Evolutionary conservation across 2,888 invertebrate genomes (phyloP).

Genomic region (Melinopterus prodromus): DNA sequence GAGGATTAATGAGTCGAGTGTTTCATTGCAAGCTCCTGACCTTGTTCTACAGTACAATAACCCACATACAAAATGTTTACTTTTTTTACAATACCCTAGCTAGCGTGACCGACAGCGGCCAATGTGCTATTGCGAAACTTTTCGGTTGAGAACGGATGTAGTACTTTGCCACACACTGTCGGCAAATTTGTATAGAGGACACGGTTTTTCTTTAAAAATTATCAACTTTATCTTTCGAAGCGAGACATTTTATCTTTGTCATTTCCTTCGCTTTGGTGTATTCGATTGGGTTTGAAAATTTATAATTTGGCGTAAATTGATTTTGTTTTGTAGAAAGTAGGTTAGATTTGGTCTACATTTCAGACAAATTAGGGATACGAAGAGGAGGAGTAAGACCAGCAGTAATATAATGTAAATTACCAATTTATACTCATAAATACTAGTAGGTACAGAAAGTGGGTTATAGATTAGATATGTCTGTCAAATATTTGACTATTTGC

Average conservation of each 20-base stretch:
- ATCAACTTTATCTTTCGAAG: background rate
- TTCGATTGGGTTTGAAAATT: background rate
- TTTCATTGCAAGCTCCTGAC: slow-evolving; percentile 8
- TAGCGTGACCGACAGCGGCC: background rate
- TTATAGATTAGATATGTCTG: no score
- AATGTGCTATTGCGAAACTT: background rate
- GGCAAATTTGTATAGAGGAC: background rate
- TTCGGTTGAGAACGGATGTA: background rate
- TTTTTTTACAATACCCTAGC: slow-evolving; percentile 9
- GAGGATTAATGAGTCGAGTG: background rate
- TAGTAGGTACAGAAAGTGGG: no score
- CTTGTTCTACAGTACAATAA: slow-evolving; percentile 19
- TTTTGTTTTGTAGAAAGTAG: background rate
- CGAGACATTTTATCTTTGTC: background rate
- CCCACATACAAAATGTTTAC: slow-evolving; percentile 24
- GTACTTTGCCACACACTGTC: background rate
- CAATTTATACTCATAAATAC: no score
- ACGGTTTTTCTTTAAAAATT: background rate
- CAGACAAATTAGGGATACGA: background rate
- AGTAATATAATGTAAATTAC: no score
- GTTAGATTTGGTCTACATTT: background rate
- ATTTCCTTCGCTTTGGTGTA: background rate
- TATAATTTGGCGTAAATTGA: background rate
- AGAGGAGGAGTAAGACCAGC: no score
- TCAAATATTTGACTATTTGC: no score